phyloP scores from a whole-genome alignment of 2,888 invertebrate genomes.

The Rhopalosiphum nymphaeae region DNA sequence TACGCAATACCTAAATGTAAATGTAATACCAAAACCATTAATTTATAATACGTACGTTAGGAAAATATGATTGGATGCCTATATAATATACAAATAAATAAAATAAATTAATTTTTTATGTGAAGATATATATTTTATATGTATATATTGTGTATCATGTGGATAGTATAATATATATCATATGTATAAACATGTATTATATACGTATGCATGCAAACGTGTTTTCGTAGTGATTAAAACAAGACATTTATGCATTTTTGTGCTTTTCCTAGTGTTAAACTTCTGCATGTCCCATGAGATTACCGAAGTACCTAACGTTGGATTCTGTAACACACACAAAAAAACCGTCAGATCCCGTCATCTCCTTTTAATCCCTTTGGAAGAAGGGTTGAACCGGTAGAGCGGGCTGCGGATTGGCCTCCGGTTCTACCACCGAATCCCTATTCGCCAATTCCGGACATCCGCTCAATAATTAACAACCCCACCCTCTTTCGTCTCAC shows the following conservation, averaged over 20 bases:
- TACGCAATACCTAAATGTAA: too few relatives aligned
- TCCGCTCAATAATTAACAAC: slow-evolving; percentile 65
- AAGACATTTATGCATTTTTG: slow-evolving; percentile 27
- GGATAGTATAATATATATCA: not conserved
- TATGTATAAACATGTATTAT: not conserved
- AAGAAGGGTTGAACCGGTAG: slow-evolving; percentile 60
- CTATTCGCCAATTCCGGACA: slow-evolving; percentile 63
- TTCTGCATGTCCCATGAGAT: slow-evolving; percentile 47
- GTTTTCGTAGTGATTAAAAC: slow-evolving; percentile 41
- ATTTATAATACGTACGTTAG: not conserved
- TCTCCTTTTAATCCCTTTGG: slow-evolving; percentile 59
- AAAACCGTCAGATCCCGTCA: slow-evolving; percentile 50
- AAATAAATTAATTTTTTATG: not conserved
- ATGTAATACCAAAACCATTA: not conserved
- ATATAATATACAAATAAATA: not conserved
- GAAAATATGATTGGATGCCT: not conserved
- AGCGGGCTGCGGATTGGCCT: slow-evolving; percentile 61
- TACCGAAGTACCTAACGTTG: slow-evolving; percentile 45
- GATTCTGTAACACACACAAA: slow-evolving; percentile 37
- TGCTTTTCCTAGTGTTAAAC: slow-evolving; percentile 44
- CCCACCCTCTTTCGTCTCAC: slow-evolving; percentile 36
- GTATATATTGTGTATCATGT: not conserved
- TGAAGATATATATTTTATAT: not conserved
- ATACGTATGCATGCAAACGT: not conserved
- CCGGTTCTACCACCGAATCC: slow-evolving; percentile 57